Evolutionary conservation across 2,888 invertebrate genomes (phyloP).

Genomic region (Mimas tiliae): DNA sequence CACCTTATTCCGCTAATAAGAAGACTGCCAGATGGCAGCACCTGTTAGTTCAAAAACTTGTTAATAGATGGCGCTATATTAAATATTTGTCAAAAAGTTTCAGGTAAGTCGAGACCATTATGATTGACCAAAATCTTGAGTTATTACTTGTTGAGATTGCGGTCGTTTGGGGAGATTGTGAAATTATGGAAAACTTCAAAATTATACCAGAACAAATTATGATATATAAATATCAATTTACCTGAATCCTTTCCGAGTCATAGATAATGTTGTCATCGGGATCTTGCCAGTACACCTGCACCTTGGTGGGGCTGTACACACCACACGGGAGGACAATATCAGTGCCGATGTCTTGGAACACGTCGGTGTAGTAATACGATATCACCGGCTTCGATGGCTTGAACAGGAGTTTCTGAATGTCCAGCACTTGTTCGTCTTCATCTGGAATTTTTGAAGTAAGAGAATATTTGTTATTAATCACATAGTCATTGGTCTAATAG

Average conservation of each 20-base stretch:
- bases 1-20: slow-evolving; percentile 89
- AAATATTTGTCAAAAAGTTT: not conserved
- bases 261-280: slow-evolving; percentile 80
- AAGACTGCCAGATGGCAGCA: slow-evolving; percentile 90
- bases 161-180: too few relatives aligned
- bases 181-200: too few relatives aligned
- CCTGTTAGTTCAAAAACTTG: slow-evolving; percentile 54
- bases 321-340: slow-evolving; percentile 89
- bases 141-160: too few relatives aligned
- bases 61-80: slow-evolving; percentile 10
- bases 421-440: slow-evolving; percentile 54
- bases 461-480: not conserved
- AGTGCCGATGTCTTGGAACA: slow-evolving; percentile 85
- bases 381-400: slow-evolving; percentile 79
- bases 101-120: too few relatives aligned
- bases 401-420: slow-evolving; percentile 68
- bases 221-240: too few relatives aligned
- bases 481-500: too few relatives aligned
- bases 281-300: slow-evolving; percentile 88
- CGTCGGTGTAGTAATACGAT: slow-evolving; percentile 77
- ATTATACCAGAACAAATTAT: too few relatives aligned
- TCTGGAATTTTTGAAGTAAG: not conserved
- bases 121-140: not conserved
- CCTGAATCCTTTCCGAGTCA: slow-evolving; percentile 76
- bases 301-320: slow-evolving; percentile 85